A percentile compares a stretch with the other conserved stretches of the same genome.
Conservation (phyloP, 2,888 invertebrate species). For the Hypercompe scribonia region DNA sequence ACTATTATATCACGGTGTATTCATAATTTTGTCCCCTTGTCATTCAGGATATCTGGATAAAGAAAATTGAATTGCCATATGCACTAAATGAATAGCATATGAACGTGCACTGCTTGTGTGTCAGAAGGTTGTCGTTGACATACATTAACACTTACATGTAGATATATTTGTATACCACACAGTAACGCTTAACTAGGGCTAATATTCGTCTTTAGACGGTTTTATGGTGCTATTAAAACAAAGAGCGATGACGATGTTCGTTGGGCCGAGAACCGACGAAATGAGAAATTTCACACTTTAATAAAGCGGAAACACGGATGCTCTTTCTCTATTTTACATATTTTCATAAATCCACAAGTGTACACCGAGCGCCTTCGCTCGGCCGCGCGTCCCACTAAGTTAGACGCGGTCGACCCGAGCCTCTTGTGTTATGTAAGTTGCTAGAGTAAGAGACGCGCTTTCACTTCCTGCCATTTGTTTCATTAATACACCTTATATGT, state of each 20-base stretch:
- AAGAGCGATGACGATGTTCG: conserved; percentile 28
- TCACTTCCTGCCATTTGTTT: conserved; percentile 55
- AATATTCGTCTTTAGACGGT: not conserved
- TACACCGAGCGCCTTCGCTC: not conserved
- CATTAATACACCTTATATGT: conserved; percentile 54
- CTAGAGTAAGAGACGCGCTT: conserved; percentile 54
- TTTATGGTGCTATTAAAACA: conserved; percentile 23
- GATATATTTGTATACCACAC: not conserved
- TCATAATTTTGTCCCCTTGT: too few relatives aligned
- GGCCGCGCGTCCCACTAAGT: conserved; percentile 4
- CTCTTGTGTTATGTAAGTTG: conserved; percentile 49
- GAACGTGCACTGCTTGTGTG: not conserved
- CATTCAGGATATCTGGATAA: too few relatives aligned
- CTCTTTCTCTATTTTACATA: conserved; percentile 29
- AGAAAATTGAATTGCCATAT: too few relatives aligned
- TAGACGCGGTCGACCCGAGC: conserved; percentile 15
- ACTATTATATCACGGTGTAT: too few relatives aligned
- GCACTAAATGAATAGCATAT: not conserved
- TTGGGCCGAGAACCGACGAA: conserved; percentile 46
- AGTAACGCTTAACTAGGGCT: not conserved
- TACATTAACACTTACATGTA: too few relatives aligned
- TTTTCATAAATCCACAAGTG: conserved; percentile 20
- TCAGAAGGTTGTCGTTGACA: too few relatives aligned
- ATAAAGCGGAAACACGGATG: conserved; percentile 40
- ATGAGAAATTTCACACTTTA: conserved; percentile 63